Evolutionary conservation across 92 coral and sea anemone species (phyloP).

Genomic region (Palythoa caribaeorum): DNA sequence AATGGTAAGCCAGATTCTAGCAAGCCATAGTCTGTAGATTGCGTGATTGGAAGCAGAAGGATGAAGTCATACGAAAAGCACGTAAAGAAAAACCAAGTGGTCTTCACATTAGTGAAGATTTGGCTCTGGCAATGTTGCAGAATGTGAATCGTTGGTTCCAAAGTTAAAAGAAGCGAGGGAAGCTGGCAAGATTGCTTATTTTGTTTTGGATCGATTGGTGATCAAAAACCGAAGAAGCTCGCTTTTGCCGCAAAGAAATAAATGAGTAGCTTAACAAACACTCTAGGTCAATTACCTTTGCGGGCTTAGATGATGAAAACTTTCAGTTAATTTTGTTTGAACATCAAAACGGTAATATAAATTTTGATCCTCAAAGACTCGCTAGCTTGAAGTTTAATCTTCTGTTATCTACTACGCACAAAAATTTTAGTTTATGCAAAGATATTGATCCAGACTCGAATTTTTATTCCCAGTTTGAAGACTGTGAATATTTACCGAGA

Average conservation of each 20-base stretch:
- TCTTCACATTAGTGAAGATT: slow-evolving; percentile 2
- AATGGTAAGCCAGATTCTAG: no score
- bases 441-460: slow-evolving; percentile 8
- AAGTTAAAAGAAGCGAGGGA: slow-evolving; percentile 3
- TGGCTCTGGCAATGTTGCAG: background rate
- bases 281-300: slow-evolving; percentile 17
- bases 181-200: slow-evolving; percentile 13
- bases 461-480: background rate
- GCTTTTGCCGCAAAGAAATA: slow-evolving; percentile 13
- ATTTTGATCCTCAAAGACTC: slow-evolving; percentile 8
- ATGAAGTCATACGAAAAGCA: slow-evolving; percentile 9
- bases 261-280: background rate
- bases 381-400: background rate
- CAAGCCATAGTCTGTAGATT: no score
- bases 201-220: background rate
- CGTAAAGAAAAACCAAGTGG: background rate
- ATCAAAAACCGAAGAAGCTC: background rate
- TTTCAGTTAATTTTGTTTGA: background rate
- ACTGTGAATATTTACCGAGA: no score
- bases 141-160: background rate
- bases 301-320: slow-evolving; percentile 11
- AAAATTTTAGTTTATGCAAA: background rate
- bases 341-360: background rate
- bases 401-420: background rate
- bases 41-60: no score